Conservation (phyloP, 2,888 invertebrate species). For the Lochmaea capreae region DNA sequence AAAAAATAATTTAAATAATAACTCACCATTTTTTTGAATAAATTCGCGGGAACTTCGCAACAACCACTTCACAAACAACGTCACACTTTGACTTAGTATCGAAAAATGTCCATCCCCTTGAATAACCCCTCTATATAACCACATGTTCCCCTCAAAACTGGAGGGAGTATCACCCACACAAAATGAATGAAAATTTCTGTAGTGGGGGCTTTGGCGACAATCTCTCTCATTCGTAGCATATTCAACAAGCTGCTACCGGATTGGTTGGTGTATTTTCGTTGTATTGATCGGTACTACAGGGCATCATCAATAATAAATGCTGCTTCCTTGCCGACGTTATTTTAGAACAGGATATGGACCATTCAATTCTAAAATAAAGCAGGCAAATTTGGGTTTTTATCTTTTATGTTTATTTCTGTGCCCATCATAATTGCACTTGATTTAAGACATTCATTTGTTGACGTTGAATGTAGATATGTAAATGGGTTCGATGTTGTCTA, state of each 20-base stretch:
- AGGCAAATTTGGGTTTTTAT: background rate
- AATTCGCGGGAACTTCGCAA: slow-evolving; percentile 26
- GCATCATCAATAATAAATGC: slow-evolving; percentile 52
- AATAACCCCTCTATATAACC: slow-evolving; percentile 62
- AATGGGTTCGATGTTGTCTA: slow-evolving; percentile 32
- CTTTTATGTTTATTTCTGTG: background rate
- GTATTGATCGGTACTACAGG: slow-evolving; percentile 61
- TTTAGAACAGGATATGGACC: slow-evolving; percentile 45
- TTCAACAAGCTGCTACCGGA: slow-evolving; percentile 55
- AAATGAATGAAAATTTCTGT: slow-evolving; percentile 73
- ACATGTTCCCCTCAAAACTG: slow-evolving; percentile 59
- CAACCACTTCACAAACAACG: slow-evolving; percentile 28
- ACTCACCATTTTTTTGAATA: slow-evolving; percentile 18
- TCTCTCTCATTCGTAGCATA: slow-evolving; percentile 57
- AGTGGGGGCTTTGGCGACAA: slow-evolving; percentile 62
- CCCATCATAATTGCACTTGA: background rate
- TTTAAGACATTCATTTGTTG: background rate
- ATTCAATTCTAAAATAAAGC: slow-evolving; percentile 1
- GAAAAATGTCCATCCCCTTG: slow-evolving; percentile 59
- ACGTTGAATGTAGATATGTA: background rate
- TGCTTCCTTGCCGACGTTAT: slow-evolving; percentile 42
- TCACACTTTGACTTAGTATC: slow-evolving; percentile 3
- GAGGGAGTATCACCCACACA: slow-evolving; percentile 70
- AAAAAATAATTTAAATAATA: background rate
- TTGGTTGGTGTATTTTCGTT: slow-evolving; percentile 56